Base-by-base conservation (phyloP, 2,797 vertebrate species). In the Tapirus indicus region DNA sequence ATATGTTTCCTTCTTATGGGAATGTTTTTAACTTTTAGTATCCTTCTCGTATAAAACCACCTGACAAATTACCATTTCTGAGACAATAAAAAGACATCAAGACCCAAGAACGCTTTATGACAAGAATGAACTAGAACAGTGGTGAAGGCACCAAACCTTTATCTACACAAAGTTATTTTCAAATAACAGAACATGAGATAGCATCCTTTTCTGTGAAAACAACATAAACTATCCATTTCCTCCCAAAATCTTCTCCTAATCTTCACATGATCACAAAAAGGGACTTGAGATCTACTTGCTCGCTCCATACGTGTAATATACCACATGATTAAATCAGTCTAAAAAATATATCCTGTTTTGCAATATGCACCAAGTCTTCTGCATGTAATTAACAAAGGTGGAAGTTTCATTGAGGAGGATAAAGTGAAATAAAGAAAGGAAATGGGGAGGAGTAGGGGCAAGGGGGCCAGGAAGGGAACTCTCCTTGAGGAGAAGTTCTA, bases 71-170 rank as follows among this genome's bases (percentile, higher is more conserved):
- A 98, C 97, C 80, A 96, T 97, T 97, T 97, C 74, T 95, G 64
- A 60, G 38, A 86, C 75, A 97, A 97, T 84, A 98, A 98, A 98
- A 98, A 96, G 47, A 68, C 98, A 98, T 98, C 97, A 97, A 97
- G 77, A 98, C 91, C 66, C 97, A 72, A 97, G 97, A 98, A 84
- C 69, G 98, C 95, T 98, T 98, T 96, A 97, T 97, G 97, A 92
- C 93, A 97, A 97, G 79, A 95, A 95, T 74, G 52, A 88, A 98
- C 93, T 97, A 69, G 18, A 92, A 97, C 74, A 97, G 96, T 95
- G 87, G 86, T 95, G 89, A 86, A 98, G 98, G 95, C 95, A 98
- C 95, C 97, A 98, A 98, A 98, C 92, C 95, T 97, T 52, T 98
- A 96, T 85, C 93, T 96, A 95, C 58, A 97, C 79, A 96, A 92